These are phyloP conservation scores for Enteromius radiatus DNA, from an alignment of 2,797 vertebrate species.

Conservation along the genomic window DNA sequence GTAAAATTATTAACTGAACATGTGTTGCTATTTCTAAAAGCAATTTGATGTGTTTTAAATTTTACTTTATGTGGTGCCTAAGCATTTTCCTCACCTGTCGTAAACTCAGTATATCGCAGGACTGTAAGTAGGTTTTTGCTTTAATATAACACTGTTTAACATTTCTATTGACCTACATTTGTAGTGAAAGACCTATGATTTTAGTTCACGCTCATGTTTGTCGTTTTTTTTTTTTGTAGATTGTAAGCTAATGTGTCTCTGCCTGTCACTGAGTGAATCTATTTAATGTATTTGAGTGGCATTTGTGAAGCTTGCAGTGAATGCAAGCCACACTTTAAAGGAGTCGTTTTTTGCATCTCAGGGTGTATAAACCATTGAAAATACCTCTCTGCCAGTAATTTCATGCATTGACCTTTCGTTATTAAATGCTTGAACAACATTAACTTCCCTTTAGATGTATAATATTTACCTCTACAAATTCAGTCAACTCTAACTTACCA, in stretches of 20 bases:
- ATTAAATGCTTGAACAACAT: slow-evolving; percentile 23
- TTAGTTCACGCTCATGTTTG: not conserved
- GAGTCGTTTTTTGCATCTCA: not conserved
- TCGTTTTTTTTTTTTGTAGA: not conserved
- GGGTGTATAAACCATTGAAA: not conserved
- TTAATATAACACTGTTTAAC: not conserved
- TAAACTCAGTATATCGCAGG: not conserved
- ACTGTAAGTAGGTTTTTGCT: not conserved
- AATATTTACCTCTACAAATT: slow-evolving; percentile 1
- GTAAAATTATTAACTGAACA: not conserved
- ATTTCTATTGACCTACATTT: not conserved
- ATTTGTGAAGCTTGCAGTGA: slow-evolving; percentile 22
- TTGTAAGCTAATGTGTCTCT: not conserved
- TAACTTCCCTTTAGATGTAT: slow-evolving; percentile 12
- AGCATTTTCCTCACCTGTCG: not conserved
- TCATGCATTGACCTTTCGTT: slow-evolving; percentile 14
- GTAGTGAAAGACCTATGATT: not conserved
- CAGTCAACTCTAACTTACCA: slow-evolving; percentile 53
- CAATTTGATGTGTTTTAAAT: not conserved
- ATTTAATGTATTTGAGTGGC: not conserved
- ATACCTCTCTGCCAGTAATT: not conserved
- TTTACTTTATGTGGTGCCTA: too few species aligned
- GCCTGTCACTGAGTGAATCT: slow-evolving; percentile 19
- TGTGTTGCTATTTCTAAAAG: not conserved
- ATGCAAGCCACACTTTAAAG: slow-evolving; percentile 8